These are phyloP conservation scores for Coenonympha glycerion DNA, from an alignment of 2,888 invertebrate genomes.

Conservation along the genomic window DNA sequence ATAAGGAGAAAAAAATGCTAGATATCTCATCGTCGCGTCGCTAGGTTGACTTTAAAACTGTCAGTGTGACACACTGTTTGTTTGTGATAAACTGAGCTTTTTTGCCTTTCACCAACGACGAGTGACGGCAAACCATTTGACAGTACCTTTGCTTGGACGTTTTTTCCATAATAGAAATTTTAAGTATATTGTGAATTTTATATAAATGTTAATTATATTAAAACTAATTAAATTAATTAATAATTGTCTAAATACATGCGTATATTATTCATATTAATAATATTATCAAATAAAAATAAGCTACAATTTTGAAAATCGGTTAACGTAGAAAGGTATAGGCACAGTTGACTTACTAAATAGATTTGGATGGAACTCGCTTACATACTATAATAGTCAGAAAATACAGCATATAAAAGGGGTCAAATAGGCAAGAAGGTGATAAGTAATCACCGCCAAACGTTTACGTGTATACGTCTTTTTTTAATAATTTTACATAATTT, in stretches of 20 bases:
- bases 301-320: neutral
- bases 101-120: too few species aligned
- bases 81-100: too few species aligned
- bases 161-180: too few species aligned
- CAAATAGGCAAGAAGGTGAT: neutral
- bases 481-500: neutral
- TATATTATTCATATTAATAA: slow-evolving; percentile 5
- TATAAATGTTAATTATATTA: neutral
- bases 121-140: too few species aligned
- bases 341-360: neutral
- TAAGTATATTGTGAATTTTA: neutral
- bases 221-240: neutral
- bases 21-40: too few species aligned
- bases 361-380: neutral
- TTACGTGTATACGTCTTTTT: slow-evolving; percentile 2
- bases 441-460: neutral
- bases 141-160: too few species aligned
- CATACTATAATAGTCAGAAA: neutral
- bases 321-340: neutral
- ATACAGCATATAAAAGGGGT: neutral
- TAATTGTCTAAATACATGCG: slow-evolving; percentile 16
- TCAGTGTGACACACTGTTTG: too few species aligned
- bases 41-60: too few species aligned
- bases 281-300: slow-evolving; percentile 3
- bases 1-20: too few species aligned